Evolutionary conservation across 2,888 invertebrate genomes (phyloP).

Genomic region (Eugnorisma glareosa): DNA sequence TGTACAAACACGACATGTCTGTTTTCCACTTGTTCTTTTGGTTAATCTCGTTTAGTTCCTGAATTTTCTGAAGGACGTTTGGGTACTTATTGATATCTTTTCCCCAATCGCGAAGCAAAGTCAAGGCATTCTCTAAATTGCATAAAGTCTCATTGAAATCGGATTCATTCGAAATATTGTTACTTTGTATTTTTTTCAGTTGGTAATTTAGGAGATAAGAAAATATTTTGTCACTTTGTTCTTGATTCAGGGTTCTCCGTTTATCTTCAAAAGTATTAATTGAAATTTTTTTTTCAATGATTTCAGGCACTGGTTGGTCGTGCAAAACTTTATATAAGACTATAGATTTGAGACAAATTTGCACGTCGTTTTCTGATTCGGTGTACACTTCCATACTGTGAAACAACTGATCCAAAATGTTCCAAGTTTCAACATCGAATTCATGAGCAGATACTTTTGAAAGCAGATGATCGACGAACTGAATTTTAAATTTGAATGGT

Average conservation of each 20-base stretch:
- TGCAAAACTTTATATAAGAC: constrained; percentile 70
- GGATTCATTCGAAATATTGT: constrained; percentile 64
- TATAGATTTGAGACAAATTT: constrained; percentile 76
- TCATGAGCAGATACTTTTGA: constrained; percentile 69
- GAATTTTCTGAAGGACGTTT: constrained; percentile 71
- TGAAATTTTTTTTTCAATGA: constrained; percentile 60
- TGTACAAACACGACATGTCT: constrained; percentile 73
- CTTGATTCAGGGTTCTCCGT: constrained; percentile 69
- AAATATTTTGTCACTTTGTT: constrained; percentile 77
- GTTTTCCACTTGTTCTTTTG: constrained; percentile 67
- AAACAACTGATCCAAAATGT: constrained; percentile 78
- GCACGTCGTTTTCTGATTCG: constrained; percentile 76
- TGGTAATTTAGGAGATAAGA: constrained; percentile 72
- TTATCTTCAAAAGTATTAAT: constrained; percentile 69
- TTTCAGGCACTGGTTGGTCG: constrained; percentile 73
- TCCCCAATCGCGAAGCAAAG: constrained; percentile 77
- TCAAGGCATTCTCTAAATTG: constrained; percentile 69
- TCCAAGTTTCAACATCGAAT: constrained; percentile 77
- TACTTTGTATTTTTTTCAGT: constrained; percentile 7
- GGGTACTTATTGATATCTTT: constrained; percentile 76
- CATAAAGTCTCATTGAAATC: constrained; percentile 66
- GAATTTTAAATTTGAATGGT: constrained; percentile 78
- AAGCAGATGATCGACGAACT: constrained; percentile 77
- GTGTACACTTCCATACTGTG: constrained; percentile 82
- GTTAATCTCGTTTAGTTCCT: constrained; percentile 71